phyloP scores from a whole-genome alignment of 2,888 invertebrate genomes.

The Melanostoma scalare region DNA sequence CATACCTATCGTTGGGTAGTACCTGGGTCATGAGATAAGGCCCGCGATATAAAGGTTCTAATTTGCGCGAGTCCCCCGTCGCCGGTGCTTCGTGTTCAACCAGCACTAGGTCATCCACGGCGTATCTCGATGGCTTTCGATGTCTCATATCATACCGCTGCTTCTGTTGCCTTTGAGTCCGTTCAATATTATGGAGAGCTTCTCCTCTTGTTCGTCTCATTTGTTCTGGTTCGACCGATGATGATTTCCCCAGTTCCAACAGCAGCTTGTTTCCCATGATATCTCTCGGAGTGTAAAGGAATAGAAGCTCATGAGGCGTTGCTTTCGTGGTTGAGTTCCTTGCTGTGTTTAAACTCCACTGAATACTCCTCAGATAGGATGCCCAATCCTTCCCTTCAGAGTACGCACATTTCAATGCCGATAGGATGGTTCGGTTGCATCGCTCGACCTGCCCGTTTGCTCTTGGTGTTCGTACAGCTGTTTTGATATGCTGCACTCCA shows the following conservation, averaged over 20 bases:
- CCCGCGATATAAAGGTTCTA: not conserved
- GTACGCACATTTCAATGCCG: slow-evolving; percentile 26
- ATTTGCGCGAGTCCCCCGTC: not conserved
- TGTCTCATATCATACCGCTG: no score
- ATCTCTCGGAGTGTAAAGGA: slow-evolving; percentile 25
- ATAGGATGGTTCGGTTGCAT: slow-evolving; percentile 46
- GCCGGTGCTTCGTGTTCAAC: slow-evolving; percentile 24
- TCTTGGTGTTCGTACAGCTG: slow-evolving; percentile 71
- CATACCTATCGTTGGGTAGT: slow-evolving; percentile 5
- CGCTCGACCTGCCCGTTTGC: slow-evolving; percentile 74
- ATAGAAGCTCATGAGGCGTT: slow-evolving; percentile 13
- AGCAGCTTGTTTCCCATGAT: slow-evolving; percentile 18
- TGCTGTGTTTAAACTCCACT: slow-evolving; percentile 36
- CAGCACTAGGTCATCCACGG: no score
- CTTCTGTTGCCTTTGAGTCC: slow-evolving; percentile 3
- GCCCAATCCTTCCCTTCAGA: slow-evolving; percentile 40
- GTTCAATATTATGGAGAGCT: slow-evolving; percentile 20
- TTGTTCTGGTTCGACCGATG: not conserved
- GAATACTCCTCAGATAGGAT: slow-evolving; percentile 20
- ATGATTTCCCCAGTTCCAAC: not conserved
- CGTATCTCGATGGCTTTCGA: no score
- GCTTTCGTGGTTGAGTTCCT: slow-evolving; percentile 17
- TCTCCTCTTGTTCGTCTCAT: slow-evolving; percentile 6
- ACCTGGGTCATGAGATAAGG: not conserved
- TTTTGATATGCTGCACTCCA: slow-evolving; percentile 73